A percentile compares a stretch with the other conserved stretches of the same genome.
Evolutionary conservation across 2,888 invertebrate species (phyloP).

Genomic region (Hypsopygia costalis): DNA sequence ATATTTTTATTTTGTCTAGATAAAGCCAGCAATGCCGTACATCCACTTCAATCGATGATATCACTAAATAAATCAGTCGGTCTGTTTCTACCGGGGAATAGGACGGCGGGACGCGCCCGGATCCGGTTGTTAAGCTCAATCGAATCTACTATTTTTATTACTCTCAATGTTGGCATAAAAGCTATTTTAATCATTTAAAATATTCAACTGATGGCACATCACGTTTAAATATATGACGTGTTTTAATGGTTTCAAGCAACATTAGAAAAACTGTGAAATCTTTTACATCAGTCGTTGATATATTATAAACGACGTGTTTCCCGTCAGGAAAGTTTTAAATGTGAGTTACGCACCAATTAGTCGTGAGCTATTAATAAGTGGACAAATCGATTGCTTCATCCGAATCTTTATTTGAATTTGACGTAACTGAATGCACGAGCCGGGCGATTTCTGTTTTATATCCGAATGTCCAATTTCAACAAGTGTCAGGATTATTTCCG

Average conservation of each 20-base stretch:
- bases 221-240: constrained; percentile 11
- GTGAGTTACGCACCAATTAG: constrained; percentile 7
- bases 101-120: constrained; percentile 58
- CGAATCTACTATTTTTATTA: constrained; percentile 72
- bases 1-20: background rate
- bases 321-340: constrained; percentile 7
- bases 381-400: constrained; percentile 6
- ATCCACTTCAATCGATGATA: constrained; percentile 57
- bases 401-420: constrained; percentile 18
- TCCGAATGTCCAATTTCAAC: constrained; percentile 33
- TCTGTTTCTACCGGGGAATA: constrained; percentile 36
- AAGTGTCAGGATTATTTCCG: constrained; percentile 42
- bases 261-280: constrained; percentile 6
- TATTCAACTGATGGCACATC: constrained; percentile 13
- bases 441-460: constrained; percentile 27
- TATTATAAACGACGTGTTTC: constrained; percentile 4
- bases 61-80: constrained; percentile 65
- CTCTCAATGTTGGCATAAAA: constrained; percentile 50
- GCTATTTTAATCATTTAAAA: constrained; percentile 34
- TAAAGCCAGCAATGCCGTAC: background rate
- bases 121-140: constrained; percentile 69
- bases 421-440: constrained; percentile 22
- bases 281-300: constrained; percentile 4
- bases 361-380: constrained; percentile 3
- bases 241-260: constrained; percentile 10